phyloP scores from a whole-genome alignment of 2,113 vertebrate species.

The Alligator mississippiensis region DNA sequence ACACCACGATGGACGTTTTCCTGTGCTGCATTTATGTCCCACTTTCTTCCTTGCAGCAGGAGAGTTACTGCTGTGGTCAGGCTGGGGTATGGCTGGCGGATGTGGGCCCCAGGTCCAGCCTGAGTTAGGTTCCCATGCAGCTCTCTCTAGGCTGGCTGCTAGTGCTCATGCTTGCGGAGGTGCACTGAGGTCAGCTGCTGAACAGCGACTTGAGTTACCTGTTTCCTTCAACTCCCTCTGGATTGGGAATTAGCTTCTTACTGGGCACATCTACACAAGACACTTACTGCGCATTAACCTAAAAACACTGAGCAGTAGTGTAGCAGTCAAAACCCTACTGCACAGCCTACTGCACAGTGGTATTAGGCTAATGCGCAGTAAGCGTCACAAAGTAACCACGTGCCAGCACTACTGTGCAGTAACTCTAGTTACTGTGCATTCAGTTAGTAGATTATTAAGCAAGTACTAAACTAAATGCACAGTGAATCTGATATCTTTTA shows the following conservation, averaged over 20 bases:
- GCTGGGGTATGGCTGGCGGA: not conserved
- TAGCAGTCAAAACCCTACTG: too few relatives aligned
- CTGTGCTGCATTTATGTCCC: not conserved
- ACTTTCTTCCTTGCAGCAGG: not conserved
- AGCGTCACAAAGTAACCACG: too few relatives aligned
- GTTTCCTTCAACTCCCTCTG: not conserved
- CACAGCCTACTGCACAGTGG: too few relatives aligned
- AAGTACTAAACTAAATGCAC: too few relatives aligned
- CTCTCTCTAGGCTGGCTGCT: not conserved
- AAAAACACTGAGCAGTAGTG: too few relatives aligned
- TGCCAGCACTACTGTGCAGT: too few relatives aligned
- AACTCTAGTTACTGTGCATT: too few relatives aligned
- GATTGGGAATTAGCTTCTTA: not conserved
- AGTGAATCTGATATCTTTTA: too few relatives aligned
- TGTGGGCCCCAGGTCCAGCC: not conserved
- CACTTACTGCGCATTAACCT: too few relatives aligned
- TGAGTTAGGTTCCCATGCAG: not conserved
- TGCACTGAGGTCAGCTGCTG: not conserved
- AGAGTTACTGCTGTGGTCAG: not conserved
- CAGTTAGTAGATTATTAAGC: too few relatives aligned
- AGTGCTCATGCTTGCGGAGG: not conserved
- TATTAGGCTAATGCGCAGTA: too few relatives aligned
- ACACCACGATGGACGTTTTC: not conserved
- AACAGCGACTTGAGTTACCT: not conserved
- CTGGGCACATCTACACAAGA: too few relatives aligned